Evolutionary conservation across 2,113 vertebrate species (phyloP).

Genomic region (Pavo muticus): DNA sequence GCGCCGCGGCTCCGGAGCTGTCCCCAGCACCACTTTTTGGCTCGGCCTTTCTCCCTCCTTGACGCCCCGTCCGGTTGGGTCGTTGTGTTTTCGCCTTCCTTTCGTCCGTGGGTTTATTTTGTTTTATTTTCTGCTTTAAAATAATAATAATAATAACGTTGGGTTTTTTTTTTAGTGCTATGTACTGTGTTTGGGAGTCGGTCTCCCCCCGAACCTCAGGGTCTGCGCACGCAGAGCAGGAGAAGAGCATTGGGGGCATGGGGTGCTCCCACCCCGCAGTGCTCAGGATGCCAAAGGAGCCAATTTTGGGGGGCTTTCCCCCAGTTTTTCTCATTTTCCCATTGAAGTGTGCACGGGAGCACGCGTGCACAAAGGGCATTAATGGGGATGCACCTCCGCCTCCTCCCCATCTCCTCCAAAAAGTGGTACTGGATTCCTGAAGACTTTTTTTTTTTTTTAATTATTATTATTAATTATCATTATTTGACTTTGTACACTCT

Average conservation of each 20-base stretch:
- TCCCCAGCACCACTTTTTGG: conserved; percentile 77
- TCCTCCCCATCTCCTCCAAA: conserved; percentile 73
- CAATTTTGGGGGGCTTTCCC: not conserved
- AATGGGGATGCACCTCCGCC: not conserved
- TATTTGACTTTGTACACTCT: conserved; percentile 87
- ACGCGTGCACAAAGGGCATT: not conserved
- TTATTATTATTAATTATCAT: conserved; percentile 76
- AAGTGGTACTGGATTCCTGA: conserved; percentile 78
- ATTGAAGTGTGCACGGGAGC: not conserved
- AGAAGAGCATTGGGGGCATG: not conserved
- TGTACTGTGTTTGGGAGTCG: not conserved
- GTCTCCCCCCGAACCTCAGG: conserved; percentile 22
- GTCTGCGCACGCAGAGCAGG: not conserved
- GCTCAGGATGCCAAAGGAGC: not conserved
- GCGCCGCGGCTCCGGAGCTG: not conserved
- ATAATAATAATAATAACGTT: not conserved
- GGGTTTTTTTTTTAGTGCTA: not conserved
- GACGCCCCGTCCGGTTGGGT: not conserved
- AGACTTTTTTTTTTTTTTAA: conserved; percentile 63
- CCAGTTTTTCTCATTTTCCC: not conserved
- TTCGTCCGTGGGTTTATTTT: too few relatives aligned
- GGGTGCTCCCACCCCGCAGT: not conserved
- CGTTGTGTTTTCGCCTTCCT: too few relatives aligned
- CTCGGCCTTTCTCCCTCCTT: not conserved
- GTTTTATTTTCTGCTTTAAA: not conserved